phyloP scores from a whole-genome alignment of 2,113 vertebrate genomes.

The Tringa solitaria region DNA sequence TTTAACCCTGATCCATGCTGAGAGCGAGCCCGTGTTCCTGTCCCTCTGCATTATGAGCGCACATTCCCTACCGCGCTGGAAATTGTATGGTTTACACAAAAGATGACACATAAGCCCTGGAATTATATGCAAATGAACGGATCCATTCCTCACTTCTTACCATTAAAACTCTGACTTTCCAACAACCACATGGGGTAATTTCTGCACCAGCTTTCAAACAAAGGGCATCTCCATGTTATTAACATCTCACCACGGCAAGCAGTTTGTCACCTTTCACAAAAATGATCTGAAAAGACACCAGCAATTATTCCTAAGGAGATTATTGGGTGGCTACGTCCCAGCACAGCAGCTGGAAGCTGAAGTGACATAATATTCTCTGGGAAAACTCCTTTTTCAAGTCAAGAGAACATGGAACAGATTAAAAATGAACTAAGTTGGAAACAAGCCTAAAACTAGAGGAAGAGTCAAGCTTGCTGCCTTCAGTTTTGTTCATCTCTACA shows the following conservation, averaged over 20 bases:
- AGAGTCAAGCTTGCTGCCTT: not conserved
- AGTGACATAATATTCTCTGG: not conserved
- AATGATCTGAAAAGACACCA: conserved; percentile 76
- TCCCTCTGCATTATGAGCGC: conserved; percentile 22
- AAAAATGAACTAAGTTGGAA: not conserved
- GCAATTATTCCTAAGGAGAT: conserved; percentile 76
- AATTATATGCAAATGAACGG: conserved; percentile 74
- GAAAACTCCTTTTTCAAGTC: conserved; percentile 21
- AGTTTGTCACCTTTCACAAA: conserved; percentile 74
- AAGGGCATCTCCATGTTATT: conserved; percentile 72
- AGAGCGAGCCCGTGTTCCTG: not conserved
- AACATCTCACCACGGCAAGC: conserved; percentile 68
- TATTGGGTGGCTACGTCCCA: conserved; percentile 59
- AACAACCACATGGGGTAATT: conserved; percentile 57
- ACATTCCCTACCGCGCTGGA: conserved; percentile 38
- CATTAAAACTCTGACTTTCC: conserved; percentile 51
- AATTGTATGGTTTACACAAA: conserved; percentile 69
- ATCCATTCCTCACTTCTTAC: not conserved
- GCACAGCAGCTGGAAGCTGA: conserved; percentile 41
- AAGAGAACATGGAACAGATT: not conserved
- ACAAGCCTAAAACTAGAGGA: not conserved
- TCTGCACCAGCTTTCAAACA: conserved; percentile 62
- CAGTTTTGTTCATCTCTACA: not conserved
- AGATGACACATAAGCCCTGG: conserved; percentile 64
- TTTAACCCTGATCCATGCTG: conserved; percentile 4